phyloP scores from a whole-genome alignment of 2,888 invertebrate species.

The Drosophila falleni region DNA sequence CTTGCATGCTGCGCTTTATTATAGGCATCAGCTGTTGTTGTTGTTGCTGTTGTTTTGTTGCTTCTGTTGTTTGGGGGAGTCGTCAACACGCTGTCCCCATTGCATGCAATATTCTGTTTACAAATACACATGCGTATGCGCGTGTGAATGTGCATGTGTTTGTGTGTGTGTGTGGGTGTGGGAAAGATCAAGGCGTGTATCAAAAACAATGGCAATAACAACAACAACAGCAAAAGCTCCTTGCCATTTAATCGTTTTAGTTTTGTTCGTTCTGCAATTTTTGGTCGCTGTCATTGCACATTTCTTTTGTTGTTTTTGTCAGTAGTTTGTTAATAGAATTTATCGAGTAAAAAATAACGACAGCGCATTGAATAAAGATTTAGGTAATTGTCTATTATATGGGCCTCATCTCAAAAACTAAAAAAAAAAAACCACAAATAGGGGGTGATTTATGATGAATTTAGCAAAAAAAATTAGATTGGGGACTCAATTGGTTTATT shows the following conservation, averaged over 20 bases:
- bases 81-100: slow-evolving; percentile 57
- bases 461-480: no score
- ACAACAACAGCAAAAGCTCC: slow-evolving; percentile 43
- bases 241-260: slow-evolving; percentile 44
- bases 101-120: slow-evolving; percentile 61
- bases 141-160: background rate
- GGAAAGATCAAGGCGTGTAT: slow-evolving; percentile 76
- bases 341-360: slow-evolving; percentile 7
- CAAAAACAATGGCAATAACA: slow-evolving; percentile 58
- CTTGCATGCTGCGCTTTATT: slow-evolving; percentile 79
- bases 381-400: no score
- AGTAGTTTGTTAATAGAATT: slow-evolving; percentile 30
- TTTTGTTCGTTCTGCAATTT: slow-evolving; percentile 27
- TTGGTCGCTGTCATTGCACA: slow-evolving; percentile 12
- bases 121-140: slow-evolving; percentile 8
- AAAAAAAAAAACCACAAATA: no score
- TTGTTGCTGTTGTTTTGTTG: slow-evolving; percentile 42
- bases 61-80: slow-evolving; percentile 58
- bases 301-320: slow-evolving; percentile 12
- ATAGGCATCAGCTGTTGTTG: slow-evolving; percentile 42
- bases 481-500: no score
- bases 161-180: slow-evolving; percentile 59
- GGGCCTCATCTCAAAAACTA: no score
- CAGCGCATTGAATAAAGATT: background rate
- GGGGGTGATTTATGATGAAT: no score